Conservation (phyloP, 2,797 vertebrate genomes). For the Rallus crepitans region DNA sequence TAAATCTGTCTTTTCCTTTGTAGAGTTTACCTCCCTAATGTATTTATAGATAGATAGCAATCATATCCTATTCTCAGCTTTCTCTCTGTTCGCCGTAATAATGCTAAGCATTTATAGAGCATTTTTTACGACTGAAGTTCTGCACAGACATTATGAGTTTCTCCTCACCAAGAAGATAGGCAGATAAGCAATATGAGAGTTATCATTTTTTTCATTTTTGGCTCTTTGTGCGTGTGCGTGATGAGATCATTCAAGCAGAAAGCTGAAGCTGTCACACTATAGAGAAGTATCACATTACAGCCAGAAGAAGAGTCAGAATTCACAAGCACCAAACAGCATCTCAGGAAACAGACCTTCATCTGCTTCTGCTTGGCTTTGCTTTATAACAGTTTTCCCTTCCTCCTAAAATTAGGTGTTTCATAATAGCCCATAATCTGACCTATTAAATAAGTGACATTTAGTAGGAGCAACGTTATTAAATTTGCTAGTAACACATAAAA, state of each 20-base stretch:
- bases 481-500: neutral
- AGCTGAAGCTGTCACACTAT: conserved; percentile 38
- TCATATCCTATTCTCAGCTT: conserved; percentile 13
- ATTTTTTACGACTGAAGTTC: conserved; percentile 29
- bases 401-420: neutral
- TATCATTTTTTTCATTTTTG: conserved; percentile 44
- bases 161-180: conserved; percentile 20
- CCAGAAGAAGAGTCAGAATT: neutral
- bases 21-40: conserved; percentile 4
- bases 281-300: neutral
- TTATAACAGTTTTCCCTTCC: neutral
- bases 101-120: conserved; percentile 13
- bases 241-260: conserved; percentile 52
- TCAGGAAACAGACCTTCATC: neutral
- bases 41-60: conserved; percentile 36
- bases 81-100: neutral
- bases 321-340: neutral
- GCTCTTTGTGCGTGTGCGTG: neutral
- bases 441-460: neutral
- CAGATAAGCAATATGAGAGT: conserved; percentile 41
- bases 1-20: conserved; percentile 12
- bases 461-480: neutral
- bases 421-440: neutral
- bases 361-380: neutral
- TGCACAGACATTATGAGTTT: conserved; percentile 37